Base-by-base conservation (phyloP, 2,888 invertebrate genomes). In the Phyto melanocephala region DNA sequence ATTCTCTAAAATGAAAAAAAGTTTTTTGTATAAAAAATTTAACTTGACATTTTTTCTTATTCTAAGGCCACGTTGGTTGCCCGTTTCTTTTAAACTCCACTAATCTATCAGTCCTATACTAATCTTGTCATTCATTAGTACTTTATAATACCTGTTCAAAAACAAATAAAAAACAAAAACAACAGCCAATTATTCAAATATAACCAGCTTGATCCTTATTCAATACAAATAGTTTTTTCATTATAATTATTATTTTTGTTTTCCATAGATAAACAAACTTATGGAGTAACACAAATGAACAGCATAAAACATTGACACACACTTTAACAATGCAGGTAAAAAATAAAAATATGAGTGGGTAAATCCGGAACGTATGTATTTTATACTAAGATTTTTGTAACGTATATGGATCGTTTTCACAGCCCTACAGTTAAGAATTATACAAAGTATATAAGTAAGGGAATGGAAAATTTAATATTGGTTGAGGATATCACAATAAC, bases 321-420 rank as follows among this genome's bases (percentile, higher is more conserved):
- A 60, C 37, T 33, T 4, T 4, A 60, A 60, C 40, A 47, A 58
- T 50, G 33, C 67, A 40, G 52, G 40, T 76, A 50, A 42, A 50
- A 58, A 60, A 35, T 50, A 22, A 52, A 50, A 45, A 8, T 20
- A 56, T 52, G 60, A 67, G 67, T 77, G 62, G 65, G 71, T 35
- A 33, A 65, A 52, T 24, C 17, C 5, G 4, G 58, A 71, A 47
- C 1, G 8, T 6, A 47, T 47, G 4, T 47, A 20, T 2, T 28
- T 3, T 28, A 28, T 5, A 6, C 6, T 6, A 28, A 28, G 6
- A 28, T n/a, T n/a, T n/a, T n/a, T n/a, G n/a, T n/a, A n/a, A 33
- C 33, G 33, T 33, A 17, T 3, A 10, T 24, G 10, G 33, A 58
- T 35, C 24, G n/a, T n/a, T n/a, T n/a, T n/a, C n/a, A n/a, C n/a